These are phyloP conservation scores for Heliconius eleuchia DNA, from an alignment of 1,140 invertebrate genomes.

Conservation along the genomic window DNA sequence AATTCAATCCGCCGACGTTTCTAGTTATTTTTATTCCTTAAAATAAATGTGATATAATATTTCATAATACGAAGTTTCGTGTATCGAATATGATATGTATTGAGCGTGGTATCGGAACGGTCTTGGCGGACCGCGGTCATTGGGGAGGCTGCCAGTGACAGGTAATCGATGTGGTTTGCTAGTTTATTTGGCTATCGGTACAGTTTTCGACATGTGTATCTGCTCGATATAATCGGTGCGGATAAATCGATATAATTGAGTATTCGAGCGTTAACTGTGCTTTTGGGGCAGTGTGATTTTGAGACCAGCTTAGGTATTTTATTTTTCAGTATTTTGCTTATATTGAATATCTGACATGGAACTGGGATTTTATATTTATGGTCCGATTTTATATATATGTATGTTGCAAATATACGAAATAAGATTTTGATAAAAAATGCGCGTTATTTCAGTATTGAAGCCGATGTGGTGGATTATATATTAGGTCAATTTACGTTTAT, in stretches of 20 bases:
- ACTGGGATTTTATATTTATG: neutral
- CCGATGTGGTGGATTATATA: no score
- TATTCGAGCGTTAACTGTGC: slow-evolving; percentile 26
- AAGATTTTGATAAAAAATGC: no score
- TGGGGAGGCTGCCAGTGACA: slow-evolving; percentile 71
- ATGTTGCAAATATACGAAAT: neutral
- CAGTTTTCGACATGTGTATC: slow-evolving; percentile 72
- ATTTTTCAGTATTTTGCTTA: neutral
- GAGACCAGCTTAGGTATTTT: neutral
- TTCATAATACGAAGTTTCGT: slow-evolving; percentile 9
- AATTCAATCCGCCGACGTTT: neutral
- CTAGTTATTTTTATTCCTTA: neutral
- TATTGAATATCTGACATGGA: neutral
- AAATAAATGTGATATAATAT: neutral
- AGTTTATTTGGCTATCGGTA: slow-evolving; percentile 79
- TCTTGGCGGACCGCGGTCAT: slow-evolving; percentile 64
- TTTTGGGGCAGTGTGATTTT: slow-evolving; percentile 16
- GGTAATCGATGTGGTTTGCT: slow-evolving; percentile 78
- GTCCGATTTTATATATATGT: neutral
- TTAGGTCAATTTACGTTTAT: no score
- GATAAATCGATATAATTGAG: slow-evolving; percentile 33
- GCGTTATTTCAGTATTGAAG: no score
- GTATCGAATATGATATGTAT: slow-evolving; percentile 43
- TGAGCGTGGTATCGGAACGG: slow-evolving; percentile 48
- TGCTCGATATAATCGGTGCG: slow-evolving; percentile 68